These are phyloP conservation scores for Colostygia pectinataria DNA, from an alignment of 2,888 invertebrate genomes.

Conservation along the genomic window DNA sequence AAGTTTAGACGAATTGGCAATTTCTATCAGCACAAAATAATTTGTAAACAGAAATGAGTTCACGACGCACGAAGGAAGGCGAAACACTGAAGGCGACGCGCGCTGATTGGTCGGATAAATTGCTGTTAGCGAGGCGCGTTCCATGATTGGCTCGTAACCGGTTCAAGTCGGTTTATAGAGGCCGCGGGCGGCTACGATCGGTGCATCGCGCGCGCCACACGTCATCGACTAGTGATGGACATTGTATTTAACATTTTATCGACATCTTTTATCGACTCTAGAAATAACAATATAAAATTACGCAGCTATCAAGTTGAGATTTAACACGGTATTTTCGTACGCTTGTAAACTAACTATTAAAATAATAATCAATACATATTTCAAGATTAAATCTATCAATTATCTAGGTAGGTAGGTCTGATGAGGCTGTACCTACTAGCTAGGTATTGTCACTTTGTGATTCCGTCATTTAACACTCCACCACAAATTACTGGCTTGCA, in stretches of 20 bases:
- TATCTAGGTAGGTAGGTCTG: too few relatives aligned
- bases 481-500: slow-evolving; percentile 6
- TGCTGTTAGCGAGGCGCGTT: slow-evolving; percentile 66
- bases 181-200: slow-evolving; percentile 72
- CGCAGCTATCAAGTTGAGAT: too few relatives aligned
- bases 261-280: slow-evolving; percentile 12
- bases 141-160: slow-evolving; percentile 71
- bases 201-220: slow-evolving; percentile 59
- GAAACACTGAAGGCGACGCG: slow-evolving; percentile 61
- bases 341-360: too few relatives aligned
- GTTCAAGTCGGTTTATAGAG: slow-evolving; percentile 72
- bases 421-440: too few relatives aligned
- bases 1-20: neutral
- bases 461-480: neutral
- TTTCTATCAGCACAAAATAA: slow-evolving; percentile 47
- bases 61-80: slow-evolving; percentile 50
- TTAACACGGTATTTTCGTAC: too few relatives aligned
- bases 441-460: too few relatives aligned
- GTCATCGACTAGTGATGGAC: slow-evolving; percentile 58
- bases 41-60: slow-evolving; percentile 48
- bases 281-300: too few relatives aligned
- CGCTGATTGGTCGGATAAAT: slow-evolving; percentile 75
- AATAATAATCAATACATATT: too few relatives aligned
- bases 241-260: slow-evolving; percentile 31
- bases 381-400: too few relatives aligned